A percentile compares a stretch with the other conserved stretches of the same genome.
phyloP scores from a whole-genome alignment of 1,140 invertebrate genomes.

The Pachyrhynchus sulphureomaculatus region DNA sequence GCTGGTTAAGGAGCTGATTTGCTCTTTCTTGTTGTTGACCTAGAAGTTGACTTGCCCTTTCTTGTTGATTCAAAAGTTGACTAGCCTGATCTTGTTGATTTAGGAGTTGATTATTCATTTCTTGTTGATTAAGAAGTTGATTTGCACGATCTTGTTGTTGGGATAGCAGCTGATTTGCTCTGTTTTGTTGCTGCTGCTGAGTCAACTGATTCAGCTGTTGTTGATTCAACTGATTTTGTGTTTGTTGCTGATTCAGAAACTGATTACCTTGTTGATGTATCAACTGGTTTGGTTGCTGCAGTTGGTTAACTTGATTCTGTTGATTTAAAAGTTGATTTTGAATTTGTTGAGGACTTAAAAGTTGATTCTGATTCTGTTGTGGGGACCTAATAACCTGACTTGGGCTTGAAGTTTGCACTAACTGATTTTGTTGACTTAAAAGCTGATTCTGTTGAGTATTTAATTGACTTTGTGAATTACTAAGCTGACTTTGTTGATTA shows the following conservation, averaged over 20 bases:
- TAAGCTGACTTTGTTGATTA: too few species aligned
- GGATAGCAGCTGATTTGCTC: too few species aligned
- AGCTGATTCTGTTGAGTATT: too few species aligned
- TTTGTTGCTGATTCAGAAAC: slow-evolving; percentile 24
- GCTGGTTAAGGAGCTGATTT: slow-evolving; percentile 31
- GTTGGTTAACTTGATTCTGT: slow-evolving; percentile 10
- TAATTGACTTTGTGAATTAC: too few species aligned
- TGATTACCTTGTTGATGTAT: slow-evolving; percentile 13
- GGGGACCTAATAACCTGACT: slow-evolving; percentile 15
- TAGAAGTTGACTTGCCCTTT: slow-evolving; percentile 29
- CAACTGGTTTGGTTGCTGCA: slow-evolving; percentile 11
- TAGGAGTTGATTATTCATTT: slow-evolving; percentile 32
- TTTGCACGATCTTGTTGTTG: slow-evolving; percentile 48
- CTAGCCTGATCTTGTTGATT: slow-evolving; percentile 37
- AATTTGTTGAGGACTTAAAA: slow-evolving; percentile 46
- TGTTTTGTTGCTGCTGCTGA: slow-evolving; percentile 47
- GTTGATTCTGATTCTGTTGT: slow-evolving; percentile 49
- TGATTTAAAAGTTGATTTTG: slow-evolving; percentile 40
- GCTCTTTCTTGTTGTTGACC: slow-evolving; percentile 33
- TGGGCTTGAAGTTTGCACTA: slow-evolving; percentile 3
- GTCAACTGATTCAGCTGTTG: slow-evolving; percentile 36
- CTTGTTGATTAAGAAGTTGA: slow-evolving; percentile 35
- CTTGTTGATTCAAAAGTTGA: slow-evolving; percentile 32
- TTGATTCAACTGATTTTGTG: slow-evolving; percentile 48
- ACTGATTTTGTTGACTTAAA: neutral